Evolutionary conservation across 2,113 vertebrate genomes (phyloP).

Genomic region (Pelusios castaneus): DNA sequence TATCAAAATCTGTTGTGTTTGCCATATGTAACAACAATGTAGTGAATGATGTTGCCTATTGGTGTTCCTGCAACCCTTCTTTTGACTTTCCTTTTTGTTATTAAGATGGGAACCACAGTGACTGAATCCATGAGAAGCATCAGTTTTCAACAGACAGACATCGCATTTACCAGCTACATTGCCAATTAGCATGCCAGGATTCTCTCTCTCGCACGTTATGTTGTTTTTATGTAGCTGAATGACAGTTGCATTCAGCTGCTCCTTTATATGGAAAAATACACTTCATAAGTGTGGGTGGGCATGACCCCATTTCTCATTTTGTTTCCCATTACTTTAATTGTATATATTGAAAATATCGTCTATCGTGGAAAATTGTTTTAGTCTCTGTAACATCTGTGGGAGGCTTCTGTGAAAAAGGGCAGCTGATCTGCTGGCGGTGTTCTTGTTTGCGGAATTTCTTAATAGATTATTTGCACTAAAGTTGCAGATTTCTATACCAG

Average conservation of each 20-base stretch:
- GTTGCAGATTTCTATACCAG: not conserved
- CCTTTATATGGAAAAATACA: slow-evolving; percentile 64
- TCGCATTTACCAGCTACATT: slow-evolving; percentile 41
- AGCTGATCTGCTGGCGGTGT: slow-evolving; percentile 13
- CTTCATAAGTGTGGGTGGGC: slow-evolving; percentile 67
- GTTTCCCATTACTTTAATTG: slow-evolving; percentile 67
- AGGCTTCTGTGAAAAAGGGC: slow-evolving; percentile 35
- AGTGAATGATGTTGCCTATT: slow-evolving; percentile 5
- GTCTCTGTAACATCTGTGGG: slow-evolving; percentile 65
- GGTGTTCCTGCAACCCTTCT: slow-evolving; percentile 19
- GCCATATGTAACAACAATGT: not conserved
- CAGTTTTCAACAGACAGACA: slow-evolving; percentile 34
- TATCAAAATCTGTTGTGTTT: slow-evolving; percentile 29
- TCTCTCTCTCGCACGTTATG: slow-evolving; percentile 39
- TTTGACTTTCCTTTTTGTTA: slow-evolving; percentile 24
- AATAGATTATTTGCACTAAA: not conserved
- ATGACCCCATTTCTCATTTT: slow-evolving; percentile 55
- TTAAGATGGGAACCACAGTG: not conserved
- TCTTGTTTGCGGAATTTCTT: slow-evolving; percentile 20
- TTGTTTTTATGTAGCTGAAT: slow-evolving; percentile 61
- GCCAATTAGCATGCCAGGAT: slow-evolving; percentile 66
- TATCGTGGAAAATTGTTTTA: slow-evolving; percentile 60
- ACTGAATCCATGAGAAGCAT: not conserved
- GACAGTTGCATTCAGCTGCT: slow-evolving; percentile 70
- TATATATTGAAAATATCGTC: slow-evolving; percentile 48